Evolutionary conservation across 2,113 vertebrate genomes (phyloP).

Genomic region (Columba janthina): DNA sequence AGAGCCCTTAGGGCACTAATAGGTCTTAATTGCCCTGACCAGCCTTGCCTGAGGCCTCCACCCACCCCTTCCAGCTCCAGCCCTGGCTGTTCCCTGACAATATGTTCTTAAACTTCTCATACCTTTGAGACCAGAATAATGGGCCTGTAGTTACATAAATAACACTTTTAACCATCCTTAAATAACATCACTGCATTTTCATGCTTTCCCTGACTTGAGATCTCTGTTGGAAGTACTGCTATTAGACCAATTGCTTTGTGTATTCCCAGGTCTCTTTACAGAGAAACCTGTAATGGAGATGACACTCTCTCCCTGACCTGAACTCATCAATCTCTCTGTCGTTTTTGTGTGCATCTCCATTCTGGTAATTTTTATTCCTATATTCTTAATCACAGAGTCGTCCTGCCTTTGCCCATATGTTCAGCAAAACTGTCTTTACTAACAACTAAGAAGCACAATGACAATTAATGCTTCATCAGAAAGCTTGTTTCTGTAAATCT

Average conservation of each 20-base stretch:
- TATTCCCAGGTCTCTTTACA: background rate
- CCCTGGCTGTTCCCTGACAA: background rate
- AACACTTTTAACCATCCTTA: background rate
- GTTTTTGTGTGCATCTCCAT: background rate
- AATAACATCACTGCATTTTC: background rate
- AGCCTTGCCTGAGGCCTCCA: background rate
- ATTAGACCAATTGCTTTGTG: background rate
- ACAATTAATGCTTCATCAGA: conserved; percentile 21
- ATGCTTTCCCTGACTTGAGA: background rate
- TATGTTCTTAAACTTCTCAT: background rate
- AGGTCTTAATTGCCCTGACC: background rate
- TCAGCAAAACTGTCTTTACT: background rate
- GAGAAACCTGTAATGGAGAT: background rate
- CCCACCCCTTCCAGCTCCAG: background rate
- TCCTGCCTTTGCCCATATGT: background rate
- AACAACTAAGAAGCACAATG: background rate
- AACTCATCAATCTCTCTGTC: background rate
- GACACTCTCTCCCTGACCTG: background rate
- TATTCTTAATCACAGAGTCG: background rate
- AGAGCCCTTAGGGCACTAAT: background rate
- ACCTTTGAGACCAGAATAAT: background rate
- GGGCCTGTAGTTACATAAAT: background rate
- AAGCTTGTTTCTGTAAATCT: background rate
- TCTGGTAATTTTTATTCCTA: background rate
- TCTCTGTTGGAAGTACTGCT: background rate